These are phyloP conservation scores for Eulemur macaco DNA, from an alignment of 2,113 vertebrate genomes.

Conservation along the genomic window DNA sequence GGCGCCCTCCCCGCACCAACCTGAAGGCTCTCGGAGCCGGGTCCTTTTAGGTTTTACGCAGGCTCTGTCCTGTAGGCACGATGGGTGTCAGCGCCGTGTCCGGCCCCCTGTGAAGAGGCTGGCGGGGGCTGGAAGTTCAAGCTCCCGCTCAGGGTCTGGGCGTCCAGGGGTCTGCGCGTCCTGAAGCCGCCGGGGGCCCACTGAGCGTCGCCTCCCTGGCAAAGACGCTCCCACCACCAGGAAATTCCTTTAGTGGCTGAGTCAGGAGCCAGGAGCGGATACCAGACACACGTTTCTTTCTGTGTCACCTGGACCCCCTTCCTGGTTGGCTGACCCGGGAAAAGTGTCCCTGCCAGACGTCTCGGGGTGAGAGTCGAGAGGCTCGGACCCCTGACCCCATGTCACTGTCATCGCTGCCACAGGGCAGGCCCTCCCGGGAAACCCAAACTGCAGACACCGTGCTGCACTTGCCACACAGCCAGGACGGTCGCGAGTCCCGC, in stretches of 20 bases:
- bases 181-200: neutral
- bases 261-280: neutral
- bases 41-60: neutral
- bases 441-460: accelerated
- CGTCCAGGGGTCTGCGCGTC: neutral
- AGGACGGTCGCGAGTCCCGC: neutral
- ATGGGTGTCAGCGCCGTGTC: accelerated
- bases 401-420: neutral
- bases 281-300: neutral
- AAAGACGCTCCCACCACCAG: neutral
- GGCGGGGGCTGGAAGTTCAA: neutral
- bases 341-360: neutral
- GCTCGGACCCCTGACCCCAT: accelerated
- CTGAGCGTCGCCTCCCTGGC: neutral
- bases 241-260: neutral
- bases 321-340: neutral
- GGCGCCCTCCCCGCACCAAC: neutral
- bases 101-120: too few relatives aligned
- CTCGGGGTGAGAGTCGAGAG: neutral
- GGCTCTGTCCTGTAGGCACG: too few relatives aligned
- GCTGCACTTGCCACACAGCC: too few relatives aligned
- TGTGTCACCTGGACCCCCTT: neutral
- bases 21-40: neutral
- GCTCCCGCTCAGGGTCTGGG: neutral
- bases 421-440: neutral